Evolutionary conservation across 2,113 vertebrate species (phyloP).

Genomic region (Triplophysa dalaica): DNA sequence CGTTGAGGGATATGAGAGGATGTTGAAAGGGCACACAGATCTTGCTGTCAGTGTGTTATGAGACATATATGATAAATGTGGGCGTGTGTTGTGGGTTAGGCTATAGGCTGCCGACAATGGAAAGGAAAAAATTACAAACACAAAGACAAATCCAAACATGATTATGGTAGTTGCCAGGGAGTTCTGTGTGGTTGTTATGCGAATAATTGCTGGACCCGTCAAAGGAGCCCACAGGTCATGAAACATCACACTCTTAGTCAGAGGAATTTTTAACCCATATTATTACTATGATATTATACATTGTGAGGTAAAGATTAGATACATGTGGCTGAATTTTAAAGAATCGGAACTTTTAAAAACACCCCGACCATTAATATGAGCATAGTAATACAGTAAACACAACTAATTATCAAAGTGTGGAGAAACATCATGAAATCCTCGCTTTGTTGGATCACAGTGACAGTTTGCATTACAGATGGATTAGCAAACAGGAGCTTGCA

Average conservation of each 20-base stretch:
- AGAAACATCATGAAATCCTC: constrained; percentile 13
- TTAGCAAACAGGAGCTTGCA: constrained; percentile 33
- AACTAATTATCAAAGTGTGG: not conserved
- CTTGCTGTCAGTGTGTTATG: constrained; percentile 28
- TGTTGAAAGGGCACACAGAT: constrained; percentile 31
- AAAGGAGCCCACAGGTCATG: not conserved
- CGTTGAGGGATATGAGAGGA: constrained; percentile 10
- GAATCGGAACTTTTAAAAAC: too few species aligned
- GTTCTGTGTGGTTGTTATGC: not conserved
- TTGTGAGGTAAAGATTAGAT: too few species aligned
- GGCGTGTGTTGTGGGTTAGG: constrained; percentile 14
- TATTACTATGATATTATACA: too few species aligned
- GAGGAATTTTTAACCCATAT: too few species aligned
- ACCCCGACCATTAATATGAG: not conserved
- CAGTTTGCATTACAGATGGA: constrained; percentile 1
- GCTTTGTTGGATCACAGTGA: constrained; percentile 11
- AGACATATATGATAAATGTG: constrained; percentile 28
- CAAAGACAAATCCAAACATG: not conserved
- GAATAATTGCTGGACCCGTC: not conserved
- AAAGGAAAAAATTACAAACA: not conserved
- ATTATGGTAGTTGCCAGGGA: not conserved
- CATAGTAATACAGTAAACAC: not conserved
- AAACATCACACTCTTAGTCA: not conserved
- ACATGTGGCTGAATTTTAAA: too few species aligned
- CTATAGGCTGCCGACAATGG: not conserved